Base-by-base conservation (phyloP, 2,113 vertebrate species). In the Coracopsis vasa region DNA sequence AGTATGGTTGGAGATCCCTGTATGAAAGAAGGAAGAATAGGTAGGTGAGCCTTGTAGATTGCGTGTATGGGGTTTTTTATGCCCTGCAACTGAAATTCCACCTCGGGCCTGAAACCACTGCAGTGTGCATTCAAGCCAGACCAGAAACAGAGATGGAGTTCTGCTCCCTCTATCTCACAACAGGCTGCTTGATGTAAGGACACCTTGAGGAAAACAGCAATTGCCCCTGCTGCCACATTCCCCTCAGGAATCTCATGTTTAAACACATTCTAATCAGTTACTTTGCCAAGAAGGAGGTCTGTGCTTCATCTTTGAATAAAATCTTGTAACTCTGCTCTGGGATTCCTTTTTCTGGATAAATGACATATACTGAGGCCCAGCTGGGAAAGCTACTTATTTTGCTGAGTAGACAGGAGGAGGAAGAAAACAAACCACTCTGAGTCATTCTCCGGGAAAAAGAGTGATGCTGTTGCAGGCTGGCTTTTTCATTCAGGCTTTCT, bases 11-110 rank as follows among this genome's bases (percentile, higher is more conserved):
- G 18, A 33, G 11, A 74, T 60, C 29, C 12, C 29, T 71, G 33
- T 13, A 25, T 17, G 45, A 54, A 72, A 50, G 17, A 79, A 75
- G 10, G 20, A 79, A 64, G 5, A 0, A 0, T 42, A 17, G 6
- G 19, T 20, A 35, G 12, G 4, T 50, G 54, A 93, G 35, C 16
- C 12, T 27, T 14, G 10, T 14, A 58, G 21, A 17, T 15, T 42
- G 5, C 6, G 2, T 13, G 5, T 41, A 15, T 42, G 9, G 45
- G 20, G 5, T 47, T 23, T 80, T 71, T 75, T 77, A n/a, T 37
- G 37, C 29, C 29, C 42, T 75, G 48, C 39, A 75, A 88, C 16
- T 11, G 44, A 51, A 92, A 92, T 88, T 90, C 17, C 6, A 4
- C 16, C 53, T 48, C 28, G 18, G 37, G 18, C 31, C 28, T 62